Evolutionary conservation across 2,797 vertebrate genomes (phyloP), one percentile per base, ranked within the genome.

Genomic region (Crocidura indochinensis): DNA sequence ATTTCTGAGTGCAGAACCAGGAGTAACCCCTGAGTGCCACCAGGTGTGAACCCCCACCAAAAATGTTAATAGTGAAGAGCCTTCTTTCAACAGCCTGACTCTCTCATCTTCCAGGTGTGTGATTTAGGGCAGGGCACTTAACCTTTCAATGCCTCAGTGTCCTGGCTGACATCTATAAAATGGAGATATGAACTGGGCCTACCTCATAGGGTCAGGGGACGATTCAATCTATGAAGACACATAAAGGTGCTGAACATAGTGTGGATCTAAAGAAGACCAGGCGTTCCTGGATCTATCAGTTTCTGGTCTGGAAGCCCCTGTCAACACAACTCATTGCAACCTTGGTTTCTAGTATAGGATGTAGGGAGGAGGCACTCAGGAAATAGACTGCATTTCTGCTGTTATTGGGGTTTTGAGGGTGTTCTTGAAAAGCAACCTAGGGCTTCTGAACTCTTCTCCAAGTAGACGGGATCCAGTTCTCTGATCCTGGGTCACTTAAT

Each of bases 161-260:
- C 22, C 46, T 77, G 27, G 38, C 4, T 4, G 17, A 20, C 20
- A 38, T 75, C 87, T 49, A 19, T 60, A 65, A 90, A 69, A 29
- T 12, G 7, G 73, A 56, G 67, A 2, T n/a, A 26, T 74, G 51
- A 65, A 11, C 2, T 77, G 78, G 38, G 46, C n/a, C 49, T 27
- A n/a, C 38, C 46, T 26, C 38, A 0, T 9, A 56, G 69, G 29
- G 44, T 1, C 27, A 8, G 3, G 8, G 46, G 3, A 31, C 1
- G 10, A 49, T 22, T n/a, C 7, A 26, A 38, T 27, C n/a, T 24
- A 8, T 20, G 0, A 1, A 15, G 2, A 3, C 31, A 27, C 8
- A 4, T 0, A 46, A 29, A 24, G 3, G 14, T 7, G 1, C 11
- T 51, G 11, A 10, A 17, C 11, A 6, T 24, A 56, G 8, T 20